Conservation (phyloP, 2,888 invertebrate genomes). For the Zhengitettix transpicula region DNA sequence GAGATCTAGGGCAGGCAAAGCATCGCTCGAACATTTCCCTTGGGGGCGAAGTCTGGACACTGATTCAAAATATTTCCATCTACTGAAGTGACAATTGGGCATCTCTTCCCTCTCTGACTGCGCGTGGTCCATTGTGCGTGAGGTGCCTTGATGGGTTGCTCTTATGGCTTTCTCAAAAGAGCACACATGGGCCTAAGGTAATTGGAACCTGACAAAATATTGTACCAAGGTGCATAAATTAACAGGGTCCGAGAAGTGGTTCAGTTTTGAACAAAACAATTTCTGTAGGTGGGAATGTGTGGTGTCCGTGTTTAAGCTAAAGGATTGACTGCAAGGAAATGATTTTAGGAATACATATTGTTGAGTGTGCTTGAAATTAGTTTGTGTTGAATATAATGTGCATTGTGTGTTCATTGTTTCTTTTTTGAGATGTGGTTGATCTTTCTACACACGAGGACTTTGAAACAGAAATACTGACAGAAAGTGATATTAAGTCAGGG, state of each 20-base stretch:
- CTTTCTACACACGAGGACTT: too few species aligned
- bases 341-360: background rate
- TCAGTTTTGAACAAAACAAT: background rate
- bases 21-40: constrained; percentile 8
- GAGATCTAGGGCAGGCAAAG: constrained; percentile 10
- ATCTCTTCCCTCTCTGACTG: constrained; percentile 6
- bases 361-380: background rate
- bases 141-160: constrained; percentile 8
- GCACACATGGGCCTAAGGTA: constrained; percentile 28
- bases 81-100: constrained; percentile 1
- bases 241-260: background rate
- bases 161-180: constrained; percentile 21
- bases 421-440: too few species aligned
- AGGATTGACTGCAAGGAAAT: background rate
- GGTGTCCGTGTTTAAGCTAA: background rate
- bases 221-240: constrained; percentile 10
- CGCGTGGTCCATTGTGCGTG: constrained; percentile 6
- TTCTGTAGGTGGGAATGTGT: background rate
- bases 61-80: constrained; percentile 5
- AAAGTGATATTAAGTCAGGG: too few species aligned
- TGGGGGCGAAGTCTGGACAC: constrained; percentile 8
- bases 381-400: background rate
- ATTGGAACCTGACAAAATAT: constrained; percentile 19
- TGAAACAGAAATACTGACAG: too few species aligned
- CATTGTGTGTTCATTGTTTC: too few species aligned